Evolutionary conservation across 2,797 vertebrate genomes (phyloP).

Genomic region (Hylomyscus alleni): DNA sequence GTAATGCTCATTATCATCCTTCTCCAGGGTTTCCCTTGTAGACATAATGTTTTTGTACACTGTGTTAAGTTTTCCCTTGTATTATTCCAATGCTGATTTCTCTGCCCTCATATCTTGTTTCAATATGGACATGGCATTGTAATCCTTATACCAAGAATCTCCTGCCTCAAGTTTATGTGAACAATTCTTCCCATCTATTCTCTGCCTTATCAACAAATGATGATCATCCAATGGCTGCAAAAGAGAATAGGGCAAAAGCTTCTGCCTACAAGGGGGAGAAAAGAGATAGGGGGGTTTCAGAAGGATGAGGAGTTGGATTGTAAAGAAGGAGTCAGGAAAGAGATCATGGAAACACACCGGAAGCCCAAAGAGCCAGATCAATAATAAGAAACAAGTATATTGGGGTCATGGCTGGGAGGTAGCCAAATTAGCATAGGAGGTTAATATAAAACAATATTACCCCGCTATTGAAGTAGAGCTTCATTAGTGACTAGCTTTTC

Average conservation of each 20-base stretch:
- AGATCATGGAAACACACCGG: neutral
- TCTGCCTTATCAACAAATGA: neutral
- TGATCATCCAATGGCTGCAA: neutral
- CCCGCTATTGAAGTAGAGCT: neutral
- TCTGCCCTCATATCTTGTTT: neutral
- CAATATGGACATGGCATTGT: neutral
- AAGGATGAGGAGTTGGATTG: neutral
- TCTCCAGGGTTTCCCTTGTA: neutral
- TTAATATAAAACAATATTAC: neutral
- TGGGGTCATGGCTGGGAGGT: neutral
- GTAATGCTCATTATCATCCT: neutral
- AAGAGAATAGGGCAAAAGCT: neutral
- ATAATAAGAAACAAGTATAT: neutral
- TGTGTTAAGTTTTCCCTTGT: neutral
- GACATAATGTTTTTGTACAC: neutral
- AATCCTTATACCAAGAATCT: neutral
- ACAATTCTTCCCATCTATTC: neutral
- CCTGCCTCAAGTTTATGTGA: neutral
- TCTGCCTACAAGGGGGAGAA: neutral
- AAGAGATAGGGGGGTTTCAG: neutral
- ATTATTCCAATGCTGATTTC: neutral
- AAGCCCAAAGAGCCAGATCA: neutral
- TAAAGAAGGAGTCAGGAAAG: neutral
- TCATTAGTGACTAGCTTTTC: neutral
- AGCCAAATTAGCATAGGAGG: neutral